These are phyloP conservation scores for Limnothrissa miodon DNA, from an alignment of 2,113 vertebrate species.

Conservation along the genomic window DNA sequence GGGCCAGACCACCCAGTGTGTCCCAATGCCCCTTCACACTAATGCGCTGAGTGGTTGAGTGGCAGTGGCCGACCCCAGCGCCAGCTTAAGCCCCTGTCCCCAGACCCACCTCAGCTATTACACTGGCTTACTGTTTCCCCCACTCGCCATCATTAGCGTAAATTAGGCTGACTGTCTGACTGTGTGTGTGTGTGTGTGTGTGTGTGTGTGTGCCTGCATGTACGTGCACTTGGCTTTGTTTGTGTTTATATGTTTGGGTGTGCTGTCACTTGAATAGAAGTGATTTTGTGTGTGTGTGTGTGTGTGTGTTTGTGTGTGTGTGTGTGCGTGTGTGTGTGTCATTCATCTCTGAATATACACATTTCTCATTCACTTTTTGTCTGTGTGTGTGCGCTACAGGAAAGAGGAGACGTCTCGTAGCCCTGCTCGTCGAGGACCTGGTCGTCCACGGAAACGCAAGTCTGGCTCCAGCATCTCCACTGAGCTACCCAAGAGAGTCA, in stretches of 20 bases:
- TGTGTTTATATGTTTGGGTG: background rate
- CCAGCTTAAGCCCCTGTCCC: slow-evolving; percentile 40
- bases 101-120: slow-evolving; percentile 47
- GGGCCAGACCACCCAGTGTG: slow-evolving; percentile 47
- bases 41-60: slow-evolving; percentile 40
- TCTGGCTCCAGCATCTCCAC: slow-evolving; percentile 65
- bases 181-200: slow-evolving; percentile 10
- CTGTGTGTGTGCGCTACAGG: slow-evolving; percentile 62
- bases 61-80: slow-evolving; percentile 27
- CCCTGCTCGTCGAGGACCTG: slow-evolving; percentile 88
- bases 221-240: background rate
- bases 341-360: background rate
- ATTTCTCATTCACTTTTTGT: background rate
- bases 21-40: slow-evolving; percentile 39
- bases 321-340: slow-evolving; percentile 13
- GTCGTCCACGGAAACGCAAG: slow-evolving; percentile 90
- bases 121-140: slow-evolving; percentile 42
- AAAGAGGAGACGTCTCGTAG: slow-evolving; percentile 89
- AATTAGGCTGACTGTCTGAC: slow-evolving; percentile 48
- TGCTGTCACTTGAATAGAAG: slow-evolving; percentile 18
- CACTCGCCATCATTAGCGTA: slow-evolving; percentile 43
- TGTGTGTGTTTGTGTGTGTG: slow-evolving; percentile 27
- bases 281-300: slow-evolving; percentile 10
- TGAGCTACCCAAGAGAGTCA: slow-evolving; percentile 79
- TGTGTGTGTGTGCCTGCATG: slow-evolving; percentile 13